Percentiles rank a stretch among this genome's conserved stretches.
Conservation (phyloP, 2,888 invertebrate species). For the Lasioglossum pauxillum region DNA sequence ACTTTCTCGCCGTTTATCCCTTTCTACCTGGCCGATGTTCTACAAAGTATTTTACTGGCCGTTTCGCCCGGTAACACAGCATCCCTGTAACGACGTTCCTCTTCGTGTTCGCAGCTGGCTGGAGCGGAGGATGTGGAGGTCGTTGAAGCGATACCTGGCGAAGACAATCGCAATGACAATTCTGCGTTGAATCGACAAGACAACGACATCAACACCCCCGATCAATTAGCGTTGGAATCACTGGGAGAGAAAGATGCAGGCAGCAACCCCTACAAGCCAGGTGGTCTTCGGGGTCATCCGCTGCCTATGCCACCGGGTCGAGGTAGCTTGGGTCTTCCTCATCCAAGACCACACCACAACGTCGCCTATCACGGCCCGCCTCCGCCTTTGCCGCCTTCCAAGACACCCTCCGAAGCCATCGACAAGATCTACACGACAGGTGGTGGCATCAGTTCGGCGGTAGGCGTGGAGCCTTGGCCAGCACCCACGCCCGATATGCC, state of each 20-base stretch:
- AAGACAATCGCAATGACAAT: conserved; percentile 86
- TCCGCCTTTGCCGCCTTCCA: conserved; percentile 87
- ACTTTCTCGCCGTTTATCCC: conserved; percentile 55
- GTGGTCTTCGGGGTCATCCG: conserved; percentile 83
- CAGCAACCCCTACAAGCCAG: conserved; percentile 82
- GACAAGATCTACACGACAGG: conserved; percentile 86
- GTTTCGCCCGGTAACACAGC: conserved; percentile 27
- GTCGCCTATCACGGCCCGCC: conserved; percentile 91
- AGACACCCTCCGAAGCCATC: conserved; percentile 87
- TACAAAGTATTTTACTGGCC: conserved; percentile 17
- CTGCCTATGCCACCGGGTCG: conserved; percentile 85
- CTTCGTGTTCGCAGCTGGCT: conserved; percentile 74
- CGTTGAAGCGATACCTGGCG: conserved; percentile 87
- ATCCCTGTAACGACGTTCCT: neutral
- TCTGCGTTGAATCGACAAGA: conserved; percentile 86
- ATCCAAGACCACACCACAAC: conserved; percentile 85
- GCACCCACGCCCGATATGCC: conserved; percentile 94
- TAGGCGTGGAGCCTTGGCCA: conserved; percentile 93
- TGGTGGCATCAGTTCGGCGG: conserved; percentile 70
- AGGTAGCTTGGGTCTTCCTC: conserved; percentile 82
- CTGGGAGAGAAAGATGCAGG: conserved; percentile 86
- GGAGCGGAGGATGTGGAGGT: conserved; percentile 88
- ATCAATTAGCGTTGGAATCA: conserved; percentile 91
- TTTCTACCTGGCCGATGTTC: conserved; percentile 11
- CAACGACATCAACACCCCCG: conserved; percentile 87